These are phyloP conservation scores for Pyrgilauda ruficollis DNA, from an alignment of 2,113 vertebrate species.

Conservation along the genomic window DNA sequence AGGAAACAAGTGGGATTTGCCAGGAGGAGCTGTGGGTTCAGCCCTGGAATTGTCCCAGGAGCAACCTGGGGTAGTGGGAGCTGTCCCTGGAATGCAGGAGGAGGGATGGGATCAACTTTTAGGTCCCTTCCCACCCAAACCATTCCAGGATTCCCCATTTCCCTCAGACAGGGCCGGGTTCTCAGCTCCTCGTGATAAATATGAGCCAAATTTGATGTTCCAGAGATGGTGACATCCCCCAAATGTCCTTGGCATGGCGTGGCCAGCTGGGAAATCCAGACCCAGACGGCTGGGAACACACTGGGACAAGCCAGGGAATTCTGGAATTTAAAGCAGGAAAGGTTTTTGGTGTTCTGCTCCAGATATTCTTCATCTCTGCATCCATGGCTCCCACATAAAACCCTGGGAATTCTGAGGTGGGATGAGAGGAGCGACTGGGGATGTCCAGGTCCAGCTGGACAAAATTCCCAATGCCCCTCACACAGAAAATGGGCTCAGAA, in stretches of 20 bases:
- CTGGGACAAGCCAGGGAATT: neutral
- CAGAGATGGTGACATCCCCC: neutral
- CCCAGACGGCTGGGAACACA: neutral
- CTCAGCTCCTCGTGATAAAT: neutral
- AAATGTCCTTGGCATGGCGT: rapidly evolving
- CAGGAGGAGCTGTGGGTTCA: neutral
- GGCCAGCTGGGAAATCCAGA: neutral
- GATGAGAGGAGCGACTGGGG: rapidly evolving
- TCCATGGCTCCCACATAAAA: rapidly evolving
- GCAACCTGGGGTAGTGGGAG: rapidly evolving
- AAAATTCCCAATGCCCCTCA: rapidly evolving
- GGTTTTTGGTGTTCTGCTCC: neutral
- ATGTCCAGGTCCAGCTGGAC: rapidly evolving
- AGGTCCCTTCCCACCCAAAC: neutral
- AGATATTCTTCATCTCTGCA: neutral
- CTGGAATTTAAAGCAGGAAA: neutral
- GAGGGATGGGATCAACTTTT: neutral
- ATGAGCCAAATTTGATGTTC: rapidly evolving
- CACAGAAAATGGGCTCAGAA: rapidly evolving
- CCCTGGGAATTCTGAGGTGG: neutral
- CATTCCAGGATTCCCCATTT: neutral
- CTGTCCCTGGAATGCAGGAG: neutral
- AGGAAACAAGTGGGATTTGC: neutral
- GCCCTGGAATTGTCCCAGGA: neutral
- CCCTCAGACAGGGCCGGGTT: neutral